Evolutionary conservation across 2,113 vertebrate species (phyloP).

Genomic region (Tetraodon nigroviridis): DNA sequence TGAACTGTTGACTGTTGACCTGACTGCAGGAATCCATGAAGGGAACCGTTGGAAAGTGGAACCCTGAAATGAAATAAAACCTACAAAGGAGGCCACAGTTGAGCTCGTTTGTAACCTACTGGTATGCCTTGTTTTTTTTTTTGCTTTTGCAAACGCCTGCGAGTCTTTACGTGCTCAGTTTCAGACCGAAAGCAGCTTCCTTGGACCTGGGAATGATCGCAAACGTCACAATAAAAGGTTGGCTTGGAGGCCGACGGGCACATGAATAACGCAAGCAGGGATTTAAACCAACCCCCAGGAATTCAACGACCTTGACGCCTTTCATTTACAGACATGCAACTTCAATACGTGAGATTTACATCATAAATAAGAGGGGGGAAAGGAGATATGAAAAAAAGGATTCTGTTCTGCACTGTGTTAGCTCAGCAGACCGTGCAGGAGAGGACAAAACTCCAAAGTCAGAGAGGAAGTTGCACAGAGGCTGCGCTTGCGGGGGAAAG

Average conservation of each 20-base stretch:
- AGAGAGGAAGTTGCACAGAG: slow-evolving; percentile 45
- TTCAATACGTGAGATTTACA: slow-evolving; percentile 53
- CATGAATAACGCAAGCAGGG: slow-evolving; percentile 59
- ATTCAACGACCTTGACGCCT: slow-evolving; percentile 41
- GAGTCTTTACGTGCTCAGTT: slow-evolving; percentile 41
- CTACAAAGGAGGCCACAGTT: slow-evolving; percentile 33
- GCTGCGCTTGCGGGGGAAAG: slow-evolving; percentile 37
- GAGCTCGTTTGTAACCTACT: slow-evolving; percentile 28
- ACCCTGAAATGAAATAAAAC: not conserved
- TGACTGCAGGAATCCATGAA: slow-evolving; percentile 20
- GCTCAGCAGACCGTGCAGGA: slow-evolving; percentile 49
- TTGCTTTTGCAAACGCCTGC: slow-evolving; percentile 61
- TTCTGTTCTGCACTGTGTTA: slow-evolving; percentile 49
- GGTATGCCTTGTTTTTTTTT: slow-evolving; percentile 35
- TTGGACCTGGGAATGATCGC: slow-evolving; percentile 38
- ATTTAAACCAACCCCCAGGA: slow-evolving; percentile 41
- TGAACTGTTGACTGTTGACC: slow-evolving; percentile 39
- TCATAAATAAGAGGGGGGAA: slow-evolving; percentile 31
- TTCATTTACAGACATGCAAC: slow-evolving; percentile 44
- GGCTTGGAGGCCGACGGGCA: slow-evolving; percentile 51
- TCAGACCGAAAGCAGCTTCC: slow-evolving; percentile 30
- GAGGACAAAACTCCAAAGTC: slow-evolving; percentile 30
- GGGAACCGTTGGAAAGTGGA: slow-evolving; percentile 7
- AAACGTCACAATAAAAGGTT: slow-evolving; percentile 60
- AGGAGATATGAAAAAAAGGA: slow-evolving; percentile 34